Conservation (phyloP, 2,113 vertebrate genomes). For the Genyomyrus donnyi region DNA sequence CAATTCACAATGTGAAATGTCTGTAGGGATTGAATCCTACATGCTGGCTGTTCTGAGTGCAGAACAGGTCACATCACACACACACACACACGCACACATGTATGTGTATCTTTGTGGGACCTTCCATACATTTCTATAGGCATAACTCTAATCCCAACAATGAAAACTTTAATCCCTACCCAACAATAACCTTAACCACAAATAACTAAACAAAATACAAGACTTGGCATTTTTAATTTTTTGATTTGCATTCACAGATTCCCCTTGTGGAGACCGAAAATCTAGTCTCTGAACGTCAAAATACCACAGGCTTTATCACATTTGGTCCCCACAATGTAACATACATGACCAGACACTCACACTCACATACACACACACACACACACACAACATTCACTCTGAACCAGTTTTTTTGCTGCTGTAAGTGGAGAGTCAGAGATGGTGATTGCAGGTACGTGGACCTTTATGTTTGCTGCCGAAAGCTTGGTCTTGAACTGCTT, state of each 20-base stretch:
- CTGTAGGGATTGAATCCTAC: conserved; percentile 32
- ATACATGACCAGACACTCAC: not conserved
- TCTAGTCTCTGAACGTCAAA: no score
- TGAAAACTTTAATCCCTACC: not conserved
- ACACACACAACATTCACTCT: not conserved
- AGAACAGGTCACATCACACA: not conserved
- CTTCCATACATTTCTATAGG: not conserved
- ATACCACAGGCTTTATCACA: no score
- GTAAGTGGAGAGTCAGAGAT: conserved; percentile 12
- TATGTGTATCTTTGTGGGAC: not conserved
- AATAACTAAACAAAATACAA: no score
- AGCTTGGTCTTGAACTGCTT: conserved; percentile 48
- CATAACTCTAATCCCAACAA: not conserved
- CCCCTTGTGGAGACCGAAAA: no score
- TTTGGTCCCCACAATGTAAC: no score
- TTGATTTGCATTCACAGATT: no score
- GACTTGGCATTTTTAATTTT: no score
- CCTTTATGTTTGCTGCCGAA: conserved; percentile 43
- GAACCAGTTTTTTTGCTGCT: not conserved
- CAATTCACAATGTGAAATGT: conserved; percentile 50
- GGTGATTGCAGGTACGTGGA: not conserved
- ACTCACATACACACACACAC: not conserved
- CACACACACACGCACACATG: not conserved
- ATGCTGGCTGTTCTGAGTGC: not conserved
- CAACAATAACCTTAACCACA: no score